Conservation (phyloP, 37 sponge, comb jelly and placozoan species). For the Beroe forskalii region DNA sequence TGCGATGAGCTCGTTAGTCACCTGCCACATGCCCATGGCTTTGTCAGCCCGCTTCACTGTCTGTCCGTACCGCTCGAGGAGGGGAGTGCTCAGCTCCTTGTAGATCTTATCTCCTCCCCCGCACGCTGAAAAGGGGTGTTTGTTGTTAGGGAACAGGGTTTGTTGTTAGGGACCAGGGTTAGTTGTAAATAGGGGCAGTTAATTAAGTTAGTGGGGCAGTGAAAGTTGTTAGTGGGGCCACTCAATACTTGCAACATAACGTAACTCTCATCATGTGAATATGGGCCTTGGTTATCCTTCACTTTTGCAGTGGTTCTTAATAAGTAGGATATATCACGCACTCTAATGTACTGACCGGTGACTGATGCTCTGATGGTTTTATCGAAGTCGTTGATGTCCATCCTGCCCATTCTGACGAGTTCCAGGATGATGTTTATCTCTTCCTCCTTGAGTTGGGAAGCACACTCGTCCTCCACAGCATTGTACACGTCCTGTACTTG, state of each 20-base stretch:
- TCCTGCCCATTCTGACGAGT: conserved; percentile 46
- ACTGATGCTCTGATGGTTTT: conserved; percentile 32
- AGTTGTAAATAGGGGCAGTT: too few relatives aligned
- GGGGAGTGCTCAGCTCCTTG: conserved; percentile 37
- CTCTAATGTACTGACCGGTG: too few relatives aligned
- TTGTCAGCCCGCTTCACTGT: conserved; percentile 30
- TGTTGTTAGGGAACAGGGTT: too few relatives aligned
- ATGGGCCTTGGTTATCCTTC: too few relatives aligned
- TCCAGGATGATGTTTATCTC: conserved; percentile 63
- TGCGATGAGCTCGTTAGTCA: background rate
- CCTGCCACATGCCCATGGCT: conserved; percentile 42
- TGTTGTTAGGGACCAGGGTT: too few relatives aligned
- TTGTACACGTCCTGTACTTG: conserved; percentile 47
- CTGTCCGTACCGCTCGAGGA: conserved; percentile 28
- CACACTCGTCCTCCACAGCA: conserved; percentile 26
- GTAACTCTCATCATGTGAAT: too few relatives aligned
- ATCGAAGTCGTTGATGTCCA: conserved; percentile 63
- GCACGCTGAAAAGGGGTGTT: conserved; percentile 50
- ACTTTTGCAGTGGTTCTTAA: too few relatives aligned
- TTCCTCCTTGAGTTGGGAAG: background rate
- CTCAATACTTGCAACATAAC: too few relatives aligned
- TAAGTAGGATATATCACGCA: too few relatives aligned
- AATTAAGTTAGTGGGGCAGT: too few relatives aligned
- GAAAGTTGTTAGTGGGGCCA: too few relatives aligned
- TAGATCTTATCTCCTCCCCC: conserved; percentile 39